Conservation (phyloP, 2,888 invertebrate genomes). For the Agrotis exclamationis region DNA sequence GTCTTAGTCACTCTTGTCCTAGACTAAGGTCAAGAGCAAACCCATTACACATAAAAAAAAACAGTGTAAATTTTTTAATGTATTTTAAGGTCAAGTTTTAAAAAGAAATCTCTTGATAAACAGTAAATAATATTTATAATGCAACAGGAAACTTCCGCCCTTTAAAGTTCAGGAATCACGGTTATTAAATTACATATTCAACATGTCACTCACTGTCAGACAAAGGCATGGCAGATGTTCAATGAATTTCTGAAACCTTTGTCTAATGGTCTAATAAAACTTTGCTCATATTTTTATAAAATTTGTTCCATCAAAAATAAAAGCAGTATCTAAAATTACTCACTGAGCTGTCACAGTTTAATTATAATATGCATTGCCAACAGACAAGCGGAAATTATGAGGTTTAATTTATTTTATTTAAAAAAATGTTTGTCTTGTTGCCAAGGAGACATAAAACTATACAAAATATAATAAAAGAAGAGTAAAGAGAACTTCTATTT, state of each 20-base stretch:
- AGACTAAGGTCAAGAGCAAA: no score
- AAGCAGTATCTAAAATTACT: slow-evolving; percentile 70
- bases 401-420: slow-evolving; percentile 48
- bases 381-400: slow-evolving; percentile 63
- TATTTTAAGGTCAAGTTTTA: background rate
- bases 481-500: slow-evolving; percentile 48
- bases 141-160: slow-evolving; percentile 9
- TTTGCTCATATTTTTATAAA: slow-evolving; percentile 33
- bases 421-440: slow-evolving; percentile 52
- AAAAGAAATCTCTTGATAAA: background rate
- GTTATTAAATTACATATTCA: slow-evolving; percentile 45
- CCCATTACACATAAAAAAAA: no score
- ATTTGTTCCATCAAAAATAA: slow-evolving; percentile 59
- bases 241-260: slow-evolving; percentile 33
- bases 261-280: slow-evolving; percentile 40
- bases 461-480: slow-evolving; percentile 21
- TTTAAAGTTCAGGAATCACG: slow-evolving; percentile 15
- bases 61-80: background rate
- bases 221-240: slow-evolving; percentile 41
- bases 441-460: slow-evolving; percentile 47
- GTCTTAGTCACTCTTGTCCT: no score
- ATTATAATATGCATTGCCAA: slow-evolving; percentile 76
- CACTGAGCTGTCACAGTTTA: slow-evolving; percentile 67
- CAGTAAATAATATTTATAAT: slow-evolving; percentile 25
- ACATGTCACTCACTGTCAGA: slow-evolving; percentile 34